Base-by-base conservation (phyloP, 1,140 invertebrate species). In the Habropoda laboriosa region DNA sequence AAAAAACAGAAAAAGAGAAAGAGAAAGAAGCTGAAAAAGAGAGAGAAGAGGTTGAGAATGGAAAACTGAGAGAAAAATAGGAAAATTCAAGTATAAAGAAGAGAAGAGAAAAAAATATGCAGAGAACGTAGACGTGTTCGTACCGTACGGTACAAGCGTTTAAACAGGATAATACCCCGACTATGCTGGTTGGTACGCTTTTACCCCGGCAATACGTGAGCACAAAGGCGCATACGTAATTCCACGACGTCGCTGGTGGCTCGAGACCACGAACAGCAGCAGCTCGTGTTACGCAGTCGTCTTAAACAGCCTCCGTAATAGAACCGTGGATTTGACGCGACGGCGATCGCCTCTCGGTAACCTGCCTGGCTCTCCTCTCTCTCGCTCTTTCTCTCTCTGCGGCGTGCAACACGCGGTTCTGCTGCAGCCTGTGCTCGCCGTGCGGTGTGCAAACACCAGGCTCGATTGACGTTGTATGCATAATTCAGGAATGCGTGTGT, bases 401-500 rank as follows among this genome's bases (percentile, higher is more conserved):
- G n/a, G 2, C 64, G 21, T 64, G 40, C 21, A n/a, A 24, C 42
- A 53, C 24, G 18, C 16, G 21, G n/a, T n/a, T n/a, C n/a, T n/a
- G n/a, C n/a, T 8, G 21, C 35, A 21, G 13, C 21, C n/a, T 40
- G 42, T 38, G 57, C 32, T 58, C 71, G 27, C 8, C 16, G 49
- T 63, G 38, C 35, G 45, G 72, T 70, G 63, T 72, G 74, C 76
- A 82, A 85, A 68, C 76, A 88, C 66, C 53, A 67, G 73, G 47
- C 74, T 75, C 72, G 42, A 70, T 75, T 68, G 68, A 88, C 80
- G 68, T 63, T 67, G 60, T 81, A 88, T 88, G 80, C 86, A 88
- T 88, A 86, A 88, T 88, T 88, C 87, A 88, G 79, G 67, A 71
- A 85, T 74, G 85, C 79, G 72, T 68, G 73, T 81, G 72, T 80